Base-by-base conservation (phyloP, 2,797 vertebrate species). In the Fistularia commersonii region DNA sequence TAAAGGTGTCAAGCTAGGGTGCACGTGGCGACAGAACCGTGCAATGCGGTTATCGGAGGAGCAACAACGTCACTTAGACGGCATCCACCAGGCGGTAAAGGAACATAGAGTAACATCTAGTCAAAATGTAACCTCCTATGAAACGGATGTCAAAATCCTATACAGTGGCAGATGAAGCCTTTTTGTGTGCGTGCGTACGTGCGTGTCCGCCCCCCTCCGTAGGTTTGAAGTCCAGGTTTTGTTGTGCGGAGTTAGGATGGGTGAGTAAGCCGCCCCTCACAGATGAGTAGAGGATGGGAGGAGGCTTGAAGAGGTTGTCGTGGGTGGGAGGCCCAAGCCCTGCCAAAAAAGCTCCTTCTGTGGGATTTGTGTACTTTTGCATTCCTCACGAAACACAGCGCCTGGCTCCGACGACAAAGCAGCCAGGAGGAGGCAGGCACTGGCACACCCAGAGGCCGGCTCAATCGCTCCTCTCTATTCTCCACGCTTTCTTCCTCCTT, bases 221-320 rank as follows among this genome's bases (percentile, higher is more conserved):
- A 65, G 80, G 73, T 80, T 71, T 41, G 78, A 82, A 87, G 84
- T 84, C 80, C 79, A 83, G 90, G 87, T 88, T 87, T 76, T 79
- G 76, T 78, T 83, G 36, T 74, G 88, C 83, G 84, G 76, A 81
- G 72, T 70, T 66, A 78, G 85, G 88, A 83, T 84, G 50, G 87
- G 87, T 92, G 88, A 84, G 89, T 77, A 88, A 91, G 88, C 89
- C 79, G 60, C 83, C 89, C 77, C 80, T 83, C 71, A 50, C 86
- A 82, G 74, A 92, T 93, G 93, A 95, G 93, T 92, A 95, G 91
- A 92, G 90, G 93, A 91, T 92, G 92, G 90, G 91, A 90, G 83
- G 85, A 88, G 85, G 88, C 83, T 85, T 87, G 81, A 87, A 86
- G 85, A 89, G 83, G 82, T 73, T 84, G 81, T 76, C 66, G 87